Evolutionary conservation across 30 jellyfish, hydroid and myxozoan genomes (phyloP).

Genomic region (Rhopilema esculentum): DNA sequence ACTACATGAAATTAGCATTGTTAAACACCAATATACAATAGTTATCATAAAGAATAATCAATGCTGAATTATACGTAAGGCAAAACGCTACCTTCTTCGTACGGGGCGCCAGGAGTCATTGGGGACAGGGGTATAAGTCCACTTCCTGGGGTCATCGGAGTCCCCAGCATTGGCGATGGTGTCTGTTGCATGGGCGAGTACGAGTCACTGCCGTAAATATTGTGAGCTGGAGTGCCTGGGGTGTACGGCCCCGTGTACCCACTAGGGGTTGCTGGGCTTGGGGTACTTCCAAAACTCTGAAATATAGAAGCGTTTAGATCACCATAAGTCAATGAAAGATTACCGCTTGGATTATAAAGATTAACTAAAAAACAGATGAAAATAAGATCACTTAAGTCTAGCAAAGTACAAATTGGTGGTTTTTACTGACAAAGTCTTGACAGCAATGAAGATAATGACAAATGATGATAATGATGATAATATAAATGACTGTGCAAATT

Average conservation of each 20-base stretch:
- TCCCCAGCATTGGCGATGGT: slow-evolving; percentile 96
- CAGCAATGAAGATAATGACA: no score
- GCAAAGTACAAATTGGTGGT: no score
- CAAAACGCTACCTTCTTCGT: slow-evolving; percentile 81
- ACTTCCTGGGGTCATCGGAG: slow-evolving; percentile 99
- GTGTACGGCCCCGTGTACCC: slow-evolving; percentile 96
- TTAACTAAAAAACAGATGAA: not conserved
- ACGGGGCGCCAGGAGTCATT: slow-evolving; percentile 88
- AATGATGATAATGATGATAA: no score
- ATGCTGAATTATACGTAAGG: no score
- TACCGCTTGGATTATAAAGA: not conserved
- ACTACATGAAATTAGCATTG: no score
- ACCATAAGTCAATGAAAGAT: not conserved
- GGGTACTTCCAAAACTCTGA: slow-evolving; percentile 96
- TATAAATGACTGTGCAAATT: no score
- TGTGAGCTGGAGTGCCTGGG: slow-evolving; percentile 98
- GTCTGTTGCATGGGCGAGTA: slow-evolving; percentile 96
- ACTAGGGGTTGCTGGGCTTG: slow-evolving; percentile 99
- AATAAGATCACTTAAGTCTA: no score
- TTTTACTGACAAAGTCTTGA: no score
- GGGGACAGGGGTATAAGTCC: slow-evolving; percentile 98
- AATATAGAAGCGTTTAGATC: no score
- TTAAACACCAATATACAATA: no score
- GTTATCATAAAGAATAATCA: no score
- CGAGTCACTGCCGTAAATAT: slow-evolving; percentile 90